phyloP scores from a whole-genome alignment of 1,140 invertebrate genomes.

The Sycobia sp. region DNA sequence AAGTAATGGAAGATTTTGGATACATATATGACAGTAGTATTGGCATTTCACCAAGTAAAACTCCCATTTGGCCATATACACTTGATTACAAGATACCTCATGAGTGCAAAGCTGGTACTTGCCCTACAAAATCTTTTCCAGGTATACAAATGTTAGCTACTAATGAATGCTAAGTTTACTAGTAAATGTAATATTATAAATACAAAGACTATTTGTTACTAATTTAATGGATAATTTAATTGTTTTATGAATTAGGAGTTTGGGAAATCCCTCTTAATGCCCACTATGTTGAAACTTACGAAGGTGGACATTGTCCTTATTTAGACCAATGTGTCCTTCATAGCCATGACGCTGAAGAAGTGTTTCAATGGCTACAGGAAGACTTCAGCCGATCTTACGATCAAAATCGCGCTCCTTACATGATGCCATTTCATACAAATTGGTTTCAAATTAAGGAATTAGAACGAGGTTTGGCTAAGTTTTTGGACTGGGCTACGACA shows the following conservation, averaged over 20 bases:
- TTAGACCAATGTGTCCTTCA: conserved; percentile 92
- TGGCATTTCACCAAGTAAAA: conserved; percentile 78
- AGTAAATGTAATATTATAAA: no score
- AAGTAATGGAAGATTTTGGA: conserved; percentile 88
- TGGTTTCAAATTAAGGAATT: conserved; percentile 92
- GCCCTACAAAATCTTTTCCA: conserved; percentile 88
- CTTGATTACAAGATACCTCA: conserved; percentile 90
- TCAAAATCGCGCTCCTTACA: conserved; percentile 87
- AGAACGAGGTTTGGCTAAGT: conserved; percentile 83
- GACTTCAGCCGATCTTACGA: conserved; percentile 87
- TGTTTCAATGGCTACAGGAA: conserved; percentile 89
- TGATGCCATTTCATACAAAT: conserved; percentile 93
- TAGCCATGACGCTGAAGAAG: conserved; percentile 84
- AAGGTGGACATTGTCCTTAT: conserved; percentile 91
- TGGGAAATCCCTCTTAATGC: conserved; percentile 95
- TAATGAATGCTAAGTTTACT: no score
- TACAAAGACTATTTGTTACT: no score
- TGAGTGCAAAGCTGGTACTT: conserved; percentile 89
- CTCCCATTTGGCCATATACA: conserved; percentile 94
- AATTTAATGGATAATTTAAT: no score
- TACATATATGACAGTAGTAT: conserved; percentile 92
- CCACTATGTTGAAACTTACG: conserved; percentile 85
- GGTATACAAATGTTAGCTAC: conserved; percentile 58
- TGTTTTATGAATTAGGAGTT: conserved; percentile 71
- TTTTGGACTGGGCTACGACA: conserved; percentile 79